These are phyloP conservation scores for Steinernema scapterisci DNA, from an alignment of 2,888 invertebrate species.

Conservation along the genomic window DNA sequence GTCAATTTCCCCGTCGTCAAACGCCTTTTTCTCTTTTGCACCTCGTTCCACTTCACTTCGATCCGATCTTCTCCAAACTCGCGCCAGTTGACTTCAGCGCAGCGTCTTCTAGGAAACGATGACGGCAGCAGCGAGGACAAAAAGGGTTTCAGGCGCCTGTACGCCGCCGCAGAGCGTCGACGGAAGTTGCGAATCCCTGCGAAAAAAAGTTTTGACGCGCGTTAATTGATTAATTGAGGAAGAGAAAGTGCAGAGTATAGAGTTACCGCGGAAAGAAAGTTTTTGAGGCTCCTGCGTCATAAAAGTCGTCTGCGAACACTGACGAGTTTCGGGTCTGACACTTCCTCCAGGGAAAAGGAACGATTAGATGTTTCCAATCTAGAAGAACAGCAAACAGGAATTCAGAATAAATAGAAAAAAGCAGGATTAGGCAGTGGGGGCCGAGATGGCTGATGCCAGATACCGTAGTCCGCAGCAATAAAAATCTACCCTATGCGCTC, in stretches of 20 bases:
- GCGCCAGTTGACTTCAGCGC: background rate
- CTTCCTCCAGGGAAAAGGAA: too few relatives aligned
- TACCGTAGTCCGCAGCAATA: too few relatives aligned
- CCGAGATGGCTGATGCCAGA: too few relatives aligned
- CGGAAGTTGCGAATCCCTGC: conserved; percentile 3
- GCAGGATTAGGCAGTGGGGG: too few relatives aligned
- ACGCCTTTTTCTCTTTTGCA: background rate
- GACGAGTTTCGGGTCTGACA: too few relatives aligned
- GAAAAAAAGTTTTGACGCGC: background rate
- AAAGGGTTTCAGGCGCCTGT: background rate
- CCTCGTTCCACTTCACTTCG: conserved; percentile 25
- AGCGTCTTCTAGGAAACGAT: background rate
- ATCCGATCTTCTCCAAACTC: background rate
- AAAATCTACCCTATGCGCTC: too few relatives aligned
- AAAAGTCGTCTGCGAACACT: too few relatives aligned
- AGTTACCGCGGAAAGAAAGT: too few relatives aligned
- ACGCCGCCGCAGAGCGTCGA: background rate
- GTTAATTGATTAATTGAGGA: conserved; percentile 4
- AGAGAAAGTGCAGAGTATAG: background rate
- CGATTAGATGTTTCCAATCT: too few relatives aligned
- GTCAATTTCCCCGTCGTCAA: conserved; percentile 1
- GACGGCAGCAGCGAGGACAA: background rate
- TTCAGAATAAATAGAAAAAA: too few relatives aligned
- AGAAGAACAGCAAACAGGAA: too few relatives aligned
- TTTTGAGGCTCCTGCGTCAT: too few relatives aligned